These are phyloP conservation scores for Panthera tigris DNA, from an alignment of 2,113 vertebrate genomes.

Conservation along the genomic window DNA sequence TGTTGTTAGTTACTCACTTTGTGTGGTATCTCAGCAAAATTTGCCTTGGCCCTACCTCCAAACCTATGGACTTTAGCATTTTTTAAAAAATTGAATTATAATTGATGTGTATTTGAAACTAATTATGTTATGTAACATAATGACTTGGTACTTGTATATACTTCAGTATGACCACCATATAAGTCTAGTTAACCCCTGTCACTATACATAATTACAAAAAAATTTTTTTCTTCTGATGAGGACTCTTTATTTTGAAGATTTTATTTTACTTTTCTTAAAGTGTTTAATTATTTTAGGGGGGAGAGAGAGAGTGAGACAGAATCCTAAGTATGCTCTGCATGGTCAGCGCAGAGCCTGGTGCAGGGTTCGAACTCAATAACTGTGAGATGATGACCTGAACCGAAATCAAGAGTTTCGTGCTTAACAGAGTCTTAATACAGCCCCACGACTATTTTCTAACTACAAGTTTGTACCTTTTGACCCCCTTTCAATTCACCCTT, in stretches of 20 bases:
- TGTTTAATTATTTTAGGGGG: not conserved
- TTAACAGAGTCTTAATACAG: not conserved
- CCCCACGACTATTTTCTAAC: not conserved
- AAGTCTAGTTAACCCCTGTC: not conserved
- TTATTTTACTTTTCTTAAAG: not conserved
- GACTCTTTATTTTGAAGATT: not conserved
- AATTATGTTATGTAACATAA: not conserved
- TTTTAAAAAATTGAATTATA: not conserved
- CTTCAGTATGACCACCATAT: not conserved
- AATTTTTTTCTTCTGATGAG: not conserved
- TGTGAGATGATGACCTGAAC: not conserved
- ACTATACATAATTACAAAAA: not conserved
- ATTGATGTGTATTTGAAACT: not conserved
- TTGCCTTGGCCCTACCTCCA: not conserved
- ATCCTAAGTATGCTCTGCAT: not conserved
- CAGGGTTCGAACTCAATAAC: not conserved
- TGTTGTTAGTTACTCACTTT: not conserved
- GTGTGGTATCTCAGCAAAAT: not conserved
- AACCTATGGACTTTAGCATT: not conserved
- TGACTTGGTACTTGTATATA: not conserved
- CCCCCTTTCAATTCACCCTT: not conserved
- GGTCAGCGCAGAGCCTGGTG: not conserved
- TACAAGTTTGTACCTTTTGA: not conserved
- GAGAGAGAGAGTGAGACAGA: not conserved
- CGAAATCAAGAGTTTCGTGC: not conserved